phyloP scores from a whole-genome alignment of 2,113 vertebrate genomes.

The Myotis yumanensis region DNA sequence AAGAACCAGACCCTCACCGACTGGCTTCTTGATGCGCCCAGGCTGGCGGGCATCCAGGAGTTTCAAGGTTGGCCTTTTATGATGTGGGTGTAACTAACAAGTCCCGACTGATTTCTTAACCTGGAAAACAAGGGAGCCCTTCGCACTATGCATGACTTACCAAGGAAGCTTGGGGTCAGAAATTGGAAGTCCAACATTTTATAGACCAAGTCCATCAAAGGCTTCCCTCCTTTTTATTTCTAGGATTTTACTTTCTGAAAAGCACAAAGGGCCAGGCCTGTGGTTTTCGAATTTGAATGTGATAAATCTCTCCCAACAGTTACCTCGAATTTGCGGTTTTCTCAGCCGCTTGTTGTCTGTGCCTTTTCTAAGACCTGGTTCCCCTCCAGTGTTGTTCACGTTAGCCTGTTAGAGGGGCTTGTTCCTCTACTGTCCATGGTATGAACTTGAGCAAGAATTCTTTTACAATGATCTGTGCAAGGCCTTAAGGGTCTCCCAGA shows the following conservation, averaged over 20 bases:
- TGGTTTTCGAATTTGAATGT: neutral
- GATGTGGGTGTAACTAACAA: neutral
- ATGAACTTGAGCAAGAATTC: neutral
- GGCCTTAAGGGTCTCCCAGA: neutral
- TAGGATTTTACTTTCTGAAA: neutral
- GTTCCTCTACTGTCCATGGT: neutral
- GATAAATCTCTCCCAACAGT: neutral
- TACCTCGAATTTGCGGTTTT: neutral
- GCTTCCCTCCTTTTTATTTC: neutral
- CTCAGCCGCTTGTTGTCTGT: neutral
- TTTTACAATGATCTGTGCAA: conserved; percentile 18
- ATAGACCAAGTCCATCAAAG: neutral
- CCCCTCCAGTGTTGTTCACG: neutral
- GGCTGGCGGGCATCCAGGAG: conserved; percentile 91
- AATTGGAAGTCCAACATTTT: neutral
- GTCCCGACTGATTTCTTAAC: neutral
- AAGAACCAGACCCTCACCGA: conserved; percentile 98
- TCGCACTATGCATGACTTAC: neutral
- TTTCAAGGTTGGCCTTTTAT: conserved; percentile 90
- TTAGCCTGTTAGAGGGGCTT: neutral
- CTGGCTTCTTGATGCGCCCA: conserved; percentile 97
- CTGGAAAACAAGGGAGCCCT: neutral
- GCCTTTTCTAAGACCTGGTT: neutral
- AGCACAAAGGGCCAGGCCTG: neutral
- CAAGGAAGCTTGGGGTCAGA: neutral